Percentiles rank a stretch among this genome's conserved stretches.
Conservation (phyloP, 2,888 invertebrate species). For the Plagodis pulveraria region DNA sequence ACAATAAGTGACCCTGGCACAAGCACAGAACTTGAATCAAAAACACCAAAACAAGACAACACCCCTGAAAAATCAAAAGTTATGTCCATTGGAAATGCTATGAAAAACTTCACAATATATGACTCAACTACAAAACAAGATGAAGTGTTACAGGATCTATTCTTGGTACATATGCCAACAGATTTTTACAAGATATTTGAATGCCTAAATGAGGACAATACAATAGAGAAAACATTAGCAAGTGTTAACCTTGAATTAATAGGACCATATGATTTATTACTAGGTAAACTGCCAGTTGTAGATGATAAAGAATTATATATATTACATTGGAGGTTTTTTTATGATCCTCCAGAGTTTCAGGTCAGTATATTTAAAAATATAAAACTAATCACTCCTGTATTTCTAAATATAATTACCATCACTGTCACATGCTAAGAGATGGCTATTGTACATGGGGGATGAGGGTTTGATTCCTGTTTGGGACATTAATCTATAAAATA, state of each 20-base stretch:
- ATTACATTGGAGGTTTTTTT: slow-evolving; percentile 95
- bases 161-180: slow-evolving; percentile 94
- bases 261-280: slow-evolving; percentile 94
- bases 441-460: too few relatives aligned
- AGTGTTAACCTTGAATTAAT: slow-evolving; percentile 89
- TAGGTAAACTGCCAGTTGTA: slow-evolving; percentile 85
- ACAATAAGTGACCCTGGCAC: not conserved
- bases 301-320: slow-evolving; percentile 87
- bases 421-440: too few relatives aligned
- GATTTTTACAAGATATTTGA: slow-evolving; percentile 95
- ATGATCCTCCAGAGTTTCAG: slow-evolving; percentile 98
- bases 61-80: slow-evolving; percentile 7
- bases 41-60: not conserved
- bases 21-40: slow-evolving; percentile 4
- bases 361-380: slow-evolving; percentile 58
- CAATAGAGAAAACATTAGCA: slow-evolving; percentile 86
- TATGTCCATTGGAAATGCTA: slow-evolving; percentile 41
- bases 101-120: slow-evolving; percentile 61
- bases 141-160: slow-evolving; percentile 88
- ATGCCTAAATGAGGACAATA: slow-evolving; percentile 86
- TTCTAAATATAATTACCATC: too few relatives aligned
- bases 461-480: too few relatives aligned
- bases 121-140: slow-evolving; percentile 67
- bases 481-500: too few relatives aligned
- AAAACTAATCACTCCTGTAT: not conserved